Percentiles rank a stretch among this genome's conserved stretches.
These are phyloP conservation scores for Halocynthia aurantium DNA, from an alignment of 23 tunicate genomes.

Conservation along the genomic window DNA sequence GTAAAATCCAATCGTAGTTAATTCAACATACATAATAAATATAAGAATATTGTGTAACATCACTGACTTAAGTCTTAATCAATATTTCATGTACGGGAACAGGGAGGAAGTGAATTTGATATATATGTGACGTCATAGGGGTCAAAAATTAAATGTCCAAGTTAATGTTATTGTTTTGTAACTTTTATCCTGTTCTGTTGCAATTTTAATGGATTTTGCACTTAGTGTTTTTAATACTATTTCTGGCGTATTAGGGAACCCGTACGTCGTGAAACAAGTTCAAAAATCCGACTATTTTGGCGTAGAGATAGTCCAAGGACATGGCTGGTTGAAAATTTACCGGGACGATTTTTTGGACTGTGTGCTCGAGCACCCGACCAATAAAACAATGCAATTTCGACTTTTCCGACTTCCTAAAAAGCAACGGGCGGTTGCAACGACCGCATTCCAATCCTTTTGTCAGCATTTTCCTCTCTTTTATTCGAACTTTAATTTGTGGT, in stretches of 20 bases:
- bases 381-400: conserved; percentile 29
- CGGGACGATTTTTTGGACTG: conserved; percentile 15
- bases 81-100: too few species aligned
- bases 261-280: conserved; percentile 8
- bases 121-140: too few species aligned
- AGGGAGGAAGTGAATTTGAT: too few species aligned
- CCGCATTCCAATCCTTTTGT: conserved; percentile 1
- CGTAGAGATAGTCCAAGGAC: neutral
- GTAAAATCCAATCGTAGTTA: too few species aligned
- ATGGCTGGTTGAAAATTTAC: neutral
- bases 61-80: too few species aligned
- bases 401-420: conserved; percentile 6
- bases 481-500: conserved; percentile 9
- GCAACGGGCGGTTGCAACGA: neutral
- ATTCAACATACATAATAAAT: too few species aligned
- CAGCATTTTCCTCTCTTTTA: conserved; percentile 13
- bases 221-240: neutral
- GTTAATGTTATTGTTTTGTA: too few species aligned
- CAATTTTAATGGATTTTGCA: conserved; percentile 8
- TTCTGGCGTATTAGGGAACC: conserved; percentile 17
- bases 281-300: conserved; percentile 2
- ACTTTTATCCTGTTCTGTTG: too few species aligned
- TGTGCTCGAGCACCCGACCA: conserved; percentile 32
- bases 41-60: too few species aligned
- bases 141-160: too few species aligned